phyloP scores from a whole-genome alignment of 2,888 invertebrate genomes.

The Chaitophorus viminalis region DNA sequence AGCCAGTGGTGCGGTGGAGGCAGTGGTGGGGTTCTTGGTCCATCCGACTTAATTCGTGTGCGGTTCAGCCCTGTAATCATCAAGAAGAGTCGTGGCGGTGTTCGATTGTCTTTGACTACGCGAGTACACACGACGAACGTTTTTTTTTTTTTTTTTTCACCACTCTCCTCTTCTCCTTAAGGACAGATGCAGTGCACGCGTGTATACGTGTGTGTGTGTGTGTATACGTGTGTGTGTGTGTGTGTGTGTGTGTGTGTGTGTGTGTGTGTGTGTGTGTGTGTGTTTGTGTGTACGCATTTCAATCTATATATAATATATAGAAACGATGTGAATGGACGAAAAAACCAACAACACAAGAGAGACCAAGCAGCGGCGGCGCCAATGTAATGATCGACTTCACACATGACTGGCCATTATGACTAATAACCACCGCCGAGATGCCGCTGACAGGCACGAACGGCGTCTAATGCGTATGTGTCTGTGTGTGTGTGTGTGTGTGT shows the following conservation, averaged over 20 bases:
- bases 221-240: too few species aligned
- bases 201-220: too few species aligned
- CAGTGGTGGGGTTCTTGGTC: not conserved
- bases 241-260: too few species aligned
- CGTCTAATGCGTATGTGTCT: not conserved
- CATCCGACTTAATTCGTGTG: slow-evolving; percentile 39
- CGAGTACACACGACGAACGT: slow-evolving; percentile 18
- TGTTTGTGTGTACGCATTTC: too few species aligned
- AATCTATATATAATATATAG: too few species aligned
- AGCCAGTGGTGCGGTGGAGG: not conserved
- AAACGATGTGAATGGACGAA: slow-evolving; percentile 15
- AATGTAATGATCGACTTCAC: slow-evolving; percentile 59
- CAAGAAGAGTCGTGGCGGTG: slow-evolving; percentile 4
- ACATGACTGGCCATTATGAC: slow-evolving; percentile 56
- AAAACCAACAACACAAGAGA: slow-evolving; percentile 13
- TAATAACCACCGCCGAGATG: slow-evolving; percentile 36
- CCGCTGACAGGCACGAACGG: slow-evolving; percentile 30
- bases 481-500: not conserved
- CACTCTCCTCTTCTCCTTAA: not conserved
- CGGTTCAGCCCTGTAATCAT: slow-evolving; percentile 57
- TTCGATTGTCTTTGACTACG: slow-evolving; percentile 58
- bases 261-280: too few species aligned
- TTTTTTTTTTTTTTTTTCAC: not conserved
- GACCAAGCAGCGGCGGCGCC: slow-evolving; percentile 40
- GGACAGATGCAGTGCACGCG: slow-evolving; percentile 23